These are phyloP conservation scores for Aplysina aerophoba DNA, from an alignment of 37 sponge, comb jelly and placozoan genomes.

Conservation along the genomic window DNA sequence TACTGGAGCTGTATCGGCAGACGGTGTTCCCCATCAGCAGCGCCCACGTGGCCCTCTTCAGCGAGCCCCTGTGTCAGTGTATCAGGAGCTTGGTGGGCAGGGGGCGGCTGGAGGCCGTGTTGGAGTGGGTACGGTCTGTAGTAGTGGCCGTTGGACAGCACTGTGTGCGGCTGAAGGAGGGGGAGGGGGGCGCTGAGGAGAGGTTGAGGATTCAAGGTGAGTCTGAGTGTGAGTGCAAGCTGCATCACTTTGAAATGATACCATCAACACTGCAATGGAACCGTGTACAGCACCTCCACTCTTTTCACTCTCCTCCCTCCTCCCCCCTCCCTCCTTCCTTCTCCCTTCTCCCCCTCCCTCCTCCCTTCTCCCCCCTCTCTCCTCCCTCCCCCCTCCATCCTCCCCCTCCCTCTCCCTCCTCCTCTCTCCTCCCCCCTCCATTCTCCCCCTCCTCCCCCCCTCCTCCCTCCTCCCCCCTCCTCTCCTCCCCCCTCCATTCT, in stretches of 20 bases:
- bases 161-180: not conserved
- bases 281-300: not conserved
- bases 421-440: constrained; percentile 10
- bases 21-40: not conserved
- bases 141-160: not conserved
- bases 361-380: constrained; percentile 1
- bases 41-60: not conserved
- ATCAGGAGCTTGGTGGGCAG: not conserved
- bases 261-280: not conserved
- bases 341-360: not conserved
- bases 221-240: too few species aligned
- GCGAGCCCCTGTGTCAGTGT: not conserved
- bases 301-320: constrained; percentile 6
- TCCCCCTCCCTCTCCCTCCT: constrained; percentile 3
- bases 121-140: not conserved
- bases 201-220: not conserved
- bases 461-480: constrained; percentile 3
- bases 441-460: constrained; percentile 13
- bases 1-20: not conserved
- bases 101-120: not conserved
- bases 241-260: too few species aligned
- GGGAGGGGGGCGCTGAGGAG: not conserved
- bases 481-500: not conserved
- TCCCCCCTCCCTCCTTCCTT: not conserved
- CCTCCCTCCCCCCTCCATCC: constrained; percentile 6